phyloP scores from a whole-genome alignment of 2,888 invertebrate species.

The Blastobasis adustella region DNA sequence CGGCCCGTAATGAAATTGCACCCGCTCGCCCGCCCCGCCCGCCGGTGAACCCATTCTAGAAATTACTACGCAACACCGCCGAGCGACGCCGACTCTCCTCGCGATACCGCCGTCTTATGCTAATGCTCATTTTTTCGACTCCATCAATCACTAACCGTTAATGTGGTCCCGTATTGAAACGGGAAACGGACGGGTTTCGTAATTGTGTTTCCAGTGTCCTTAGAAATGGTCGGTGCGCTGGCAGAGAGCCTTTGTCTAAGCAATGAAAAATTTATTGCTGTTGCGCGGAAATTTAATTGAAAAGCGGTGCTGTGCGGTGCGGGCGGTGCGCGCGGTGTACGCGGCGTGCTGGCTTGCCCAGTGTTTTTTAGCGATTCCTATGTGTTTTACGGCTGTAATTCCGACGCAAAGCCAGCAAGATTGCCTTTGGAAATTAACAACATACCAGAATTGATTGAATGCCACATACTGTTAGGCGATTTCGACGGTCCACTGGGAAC shows the following conservation, averaged over 20 bases:
- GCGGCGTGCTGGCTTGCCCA: background rate
- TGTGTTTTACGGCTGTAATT: conserved; percentile 8
- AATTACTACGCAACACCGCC: conserved; percentile 69
- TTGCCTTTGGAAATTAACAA: conserved; percentile 1
- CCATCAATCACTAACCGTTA: conserved; percentile 34
- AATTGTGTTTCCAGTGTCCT: conserved; percentile 30
- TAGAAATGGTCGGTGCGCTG: conserved; percentile 24
- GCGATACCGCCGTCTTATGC: conserved; percentile 39
- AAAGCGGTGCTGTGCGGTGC: conserved; percentile 16
- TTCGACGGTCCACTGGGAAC: too few species aligned
- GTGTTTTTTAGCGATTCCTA: conserved; percentile 4
- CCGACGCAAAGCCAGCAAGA: background rate
- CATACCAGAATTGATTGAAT: background rate
- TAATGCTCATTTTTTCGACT: conserved; percentile 46
- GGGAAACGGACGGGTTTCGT: conserved; percentile 3
- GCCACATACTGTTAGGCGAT: too few species aligned
- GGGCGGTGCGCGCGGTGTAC: too few species aligned
- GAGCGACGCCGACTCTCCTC: conserved; percentile 43
- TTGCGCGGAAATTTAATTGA: conserved; percentile 57
- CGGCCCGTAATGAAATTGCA: conserved; percentile 75
- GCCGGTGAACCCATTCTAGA: conserved; percentile 65
- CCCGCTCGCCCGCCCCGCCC: conserved; percentile 57
- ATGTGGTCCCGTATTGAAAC: conserved; percentile 7
- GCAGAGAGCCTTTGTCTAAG: conserved; percentile 41
- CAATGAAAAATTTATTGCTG: conserved; percentile 61